Evolutionary conservation across 2,113 vertebrate genomes (phyloP).

Genomic region (Elachura formosa): DNA sequence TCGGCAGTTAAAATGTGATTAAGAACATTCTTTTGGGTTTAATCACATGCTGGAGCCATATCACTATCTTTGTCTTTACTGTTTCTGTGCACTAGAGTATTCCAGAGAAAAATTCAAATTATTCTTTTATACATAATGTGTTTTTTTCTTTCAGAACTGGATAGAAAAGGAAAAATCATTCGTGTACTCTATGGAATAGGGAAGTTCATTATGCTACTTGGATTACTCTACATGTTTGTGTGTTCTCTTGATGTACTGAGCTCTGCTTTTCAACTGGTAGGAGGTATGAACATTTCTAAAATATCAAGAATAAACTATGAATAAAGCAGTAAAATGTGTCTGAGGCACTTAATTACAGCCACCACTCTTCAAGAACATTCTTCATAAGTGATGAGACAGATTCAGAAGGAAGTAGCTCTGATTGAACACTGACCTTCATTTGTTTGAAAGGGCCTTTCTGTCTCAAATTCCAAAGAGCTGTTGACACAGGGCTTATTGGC

Average conservation of each 20-base stretch:
- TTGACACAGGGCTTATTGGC: neutral
- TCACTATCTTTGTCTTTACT: neutral
- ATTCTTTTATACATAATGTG: neutral
- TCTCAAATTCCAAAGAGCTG: neutral
- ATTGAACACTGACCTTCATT: neutral
- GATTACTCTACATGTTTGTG: constrained; percentile 91
- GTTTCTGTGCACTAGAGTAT: neutral
- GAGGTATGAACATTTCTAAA: constrained; percentile 76
- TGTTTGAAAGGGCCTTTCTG: neutral
- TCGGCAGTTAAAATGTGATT: constrained; percentile 27
- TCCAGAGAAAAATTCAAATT: neutral
- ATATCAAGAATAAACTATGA: neutral
- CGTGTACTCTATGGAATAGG: constrained; percentile 71
- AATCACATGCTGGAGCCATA: neutral
- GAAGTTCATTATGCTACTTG: constrained; percentile 79
- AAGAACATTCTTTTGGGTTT: constrained; percentile 26
- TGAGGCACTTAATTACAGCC: neutral
- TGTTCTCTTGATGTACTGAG: constrained; percentile 94
- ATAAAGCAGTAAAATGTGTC: neutral
- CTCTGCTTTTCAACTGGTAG: constrained; percentile 93
- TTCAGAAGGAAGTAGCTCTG: neutral
- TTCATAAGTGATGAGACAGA: neutral
- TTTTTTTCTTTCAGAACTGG: constrained; percentile 79
- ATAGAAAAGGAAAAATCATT: constrained; percentile 80
- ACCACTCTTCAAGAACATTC: neutral